Evolutionary conservation across 2,113 vertebrate genomes (phyloP).

Genomic region (Rhodinocichla rosea): DNA sequence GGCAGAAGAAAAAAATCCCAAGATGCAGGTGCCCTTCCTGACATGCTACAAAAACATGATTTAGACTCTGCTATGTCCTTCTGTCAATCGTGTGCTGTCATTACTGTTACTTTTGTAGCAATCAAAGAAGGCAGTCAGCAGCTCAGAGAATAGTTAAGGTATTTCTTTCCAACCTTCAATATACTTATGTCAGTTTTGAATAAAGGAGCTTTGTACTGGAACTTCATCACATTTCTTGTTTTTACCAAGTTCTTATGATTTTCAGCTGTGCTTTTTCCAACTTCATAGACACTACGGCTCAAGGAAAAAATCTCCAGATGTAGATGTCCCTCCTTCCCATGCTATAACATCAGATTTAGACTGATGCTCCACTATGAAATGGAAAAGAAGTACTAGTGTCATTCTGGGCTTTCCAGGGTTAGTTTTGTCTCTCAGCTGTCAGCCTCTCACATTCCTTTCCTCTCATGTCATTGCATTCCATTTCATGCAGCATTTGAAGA

Average conservation of each 20-base stretch:
- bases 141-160: background rate
- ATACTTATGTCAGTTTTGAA: background rate
- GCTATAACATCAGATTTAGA: background rate
- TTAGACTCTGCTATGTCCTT: background rate
- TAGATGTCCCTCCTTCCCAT: background rate
- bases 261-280: background rate
- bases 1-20: background rate
- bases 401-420: background rate
- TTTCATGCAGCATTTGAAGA: slow-evolving; percentile 81
- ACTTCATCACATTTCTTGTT: background rate
- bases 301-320: background rate
- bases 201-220: background rate
- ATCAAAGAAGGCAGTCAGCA: background rate
- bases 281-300: background rate
- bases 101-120: background rate
- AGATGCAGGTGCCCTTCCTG: background rate
- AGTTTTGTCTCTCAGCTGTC: background rate
- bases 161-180: background rate
- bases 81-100: background rate
- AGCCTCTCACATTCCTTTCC: background rate
- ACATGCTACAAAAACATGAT: background rate
- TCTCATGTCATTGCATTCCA: background rate
- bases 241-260: background rate
- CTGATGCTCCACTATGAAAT: background rate
- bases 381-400: background rate